Base-by-base conservation (phyloP, 2,113 vertebrate species). In the Gnathonemus longibarbis region DNA sequence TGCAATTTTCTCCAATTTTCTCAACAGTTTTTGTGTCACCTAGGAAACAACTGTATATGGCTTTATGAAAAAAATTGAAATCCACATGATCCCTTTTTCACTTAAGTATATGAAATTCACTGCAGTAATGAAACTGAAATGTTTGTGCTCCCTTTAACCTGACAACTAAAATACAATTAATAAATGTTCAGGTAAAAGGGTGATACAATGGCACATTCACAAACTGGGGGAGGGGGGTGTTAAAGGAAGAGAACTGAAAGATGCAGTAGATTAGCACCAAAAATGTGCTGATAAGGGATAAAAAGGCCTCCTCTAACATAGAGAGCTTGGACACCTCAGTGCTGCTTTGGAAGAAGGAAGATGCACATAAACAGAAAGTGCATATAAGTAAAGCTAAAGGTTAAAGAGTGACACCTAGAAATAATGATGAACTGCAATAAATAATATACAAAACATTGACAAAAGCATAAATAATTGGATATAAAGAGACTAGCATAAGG, bases 321-420 rank as follows among this genome's bases (percentile, higher is more conserved):
- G 91, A 87, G 95, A 85, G 91, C 90, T 90, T 74, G 89, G 87
- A 91, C 48, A 52, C 15, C 48, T 31, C 48, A 91, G 90, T 86
- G 50, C 6, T 94, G 87, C 88, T 90, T 93, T 91, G 91, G 94
- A 95, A 93, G 93, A 94, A 92, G 89, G 0, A 90, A 39, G 53
- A 48, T 80, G 46, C 56, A 84, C 24, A 85, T 50, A 77, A 50
- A 74, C 31, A 77, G 58, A 39, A 85, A 3, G 10, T n/a, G 27
- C 90, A 49, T 17, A 74, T 7, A 84, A 45, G 39, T 88, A 83
- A 88, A 80, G 48, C 85, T 53, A 53, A 42, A 17, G 53, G 48
- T 35, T 10, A 45, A 85, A 58, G 10, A 77, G 74, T 42, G 15
- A 45, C 46, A 48, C 31, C 21, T 50, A 35, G 13, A 39, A 70